Percentiles rank a stretch among this genome's conserved stretches.
Conservation (phyloP, 2,888 invertebrate species). For the Synanthedon myopaeformis region DNA sequence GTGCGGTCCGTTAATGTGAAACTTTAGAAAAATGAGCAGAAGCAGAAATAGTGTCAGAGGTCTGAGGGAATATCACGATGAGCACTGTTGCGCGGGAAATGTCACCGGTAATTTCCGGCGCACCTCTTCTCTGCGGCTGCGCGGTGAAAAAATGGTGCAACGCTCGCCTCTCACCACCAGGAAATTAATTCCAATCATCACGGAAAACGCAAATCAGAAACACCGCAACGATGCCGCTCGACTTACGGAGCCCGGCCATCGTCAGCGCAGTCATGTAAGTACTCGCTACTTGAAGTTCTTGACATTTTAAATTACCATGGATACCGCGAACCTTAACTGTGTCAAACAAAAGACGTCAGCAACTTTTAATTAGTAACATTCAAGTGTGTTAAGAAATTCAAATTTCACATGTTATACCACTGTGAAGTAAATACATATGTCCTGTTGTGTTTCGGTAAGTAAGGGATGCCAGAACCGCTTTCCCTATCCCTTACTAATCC, state of each 20-base stretch:
- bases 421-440: too few relatives aligned
- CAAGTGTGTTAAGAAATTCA: too few relatives aligned
- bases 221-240: constrained; percentile 58
- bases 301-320: constrained; percentile 16
- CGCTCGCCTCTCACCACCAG: constrained; percentile 64
- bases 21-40: constrained; percentile 57
- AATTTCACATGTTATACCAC: too few relatives aligned
- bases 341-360: neutral
- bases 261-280: constrained; percentile 72
- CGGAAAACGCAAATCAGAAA: constrained; percentile 69
- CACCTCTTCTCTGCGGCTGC: constrained; percentile 76
- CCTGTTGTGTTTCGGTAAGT: too few relatives aligned
- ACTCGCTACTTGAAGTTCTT: neutral
- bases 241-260: constrained; percentile 55
- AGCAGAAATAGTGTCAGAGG: constrained; percentile 54
- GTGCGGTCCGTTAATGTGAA: constrained; percentile 52
- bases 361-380: neutral
- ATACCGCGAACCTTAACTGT: constrained; percentile 13
- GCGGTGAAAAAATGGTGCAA: constrained; percentile 72
- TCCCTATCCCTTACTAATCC: too few relatives aligned
- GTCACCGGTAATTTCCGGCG: constrained; percentile 71
- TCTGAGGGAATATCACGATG: constrained; percentile 57
- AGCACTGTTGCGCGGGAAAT: constrained; percentile 64
- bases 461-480: too few relatives aligned
- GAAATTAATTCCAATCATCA: constrained; percentile 72